phyloP scores from a whole-genome alignment of 2,113 vertebrate genomes.

The Tamias sibiricus region DNA sequence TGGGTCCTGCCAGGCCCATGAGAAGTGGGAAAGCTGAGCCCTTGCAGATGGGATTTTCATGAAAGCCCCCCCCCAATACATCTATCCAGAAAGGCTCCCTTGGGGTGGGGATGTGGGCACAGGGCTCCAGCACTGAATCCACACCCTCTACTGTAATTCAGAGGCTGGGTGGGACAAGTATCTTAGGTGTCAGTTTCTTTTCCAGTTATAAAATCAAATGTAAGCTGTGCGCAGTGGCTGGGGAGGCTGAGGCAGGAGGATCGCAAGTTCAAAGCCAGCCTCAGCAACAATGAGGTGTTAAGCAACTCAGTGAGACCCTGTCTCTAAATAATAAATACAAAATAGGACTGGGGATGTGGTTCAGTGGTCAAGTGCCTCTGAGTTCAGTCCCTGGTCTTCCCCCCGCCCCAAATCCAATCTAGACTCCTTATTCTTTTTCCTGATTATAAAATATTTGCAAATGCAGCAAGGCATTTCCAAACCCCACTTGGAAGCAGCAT shows the following conservation, averaged over 20 bases:
- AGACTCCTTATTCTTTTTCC: not conserved
- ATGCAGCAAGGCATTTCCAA: not conserved
- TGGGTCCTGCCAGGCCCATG: too few species aligned
- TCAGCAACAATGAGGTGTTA: too few species aligned
- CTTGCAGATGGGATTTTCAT: not conserved
- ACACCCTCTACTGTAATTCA: not conserved
- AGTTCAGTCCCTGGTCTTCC: too few species aligned
- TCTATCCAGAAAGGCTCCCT: not conserved
- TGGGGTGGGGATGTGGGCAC: not conserved
- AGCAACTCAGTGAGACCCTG: too few species aligned
- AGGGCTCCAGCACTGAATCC: not conserved
- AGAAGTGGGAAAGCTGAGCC: not conserved
- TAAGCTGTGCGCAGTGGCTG: too few species aligned
- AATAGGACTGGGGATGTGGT: too few species aligned
- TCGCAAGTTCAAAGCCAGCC: too few species aligned
- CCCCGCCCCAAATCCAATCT: not conserved
- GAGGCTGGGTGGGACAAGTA: not conserved
- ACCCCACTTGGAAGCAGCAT: rapidly evolving
- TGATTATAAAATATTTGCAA: not conserved
- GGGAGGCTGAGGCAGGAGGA: too few species aligned
- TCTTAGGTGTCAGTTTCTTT: not conserved
- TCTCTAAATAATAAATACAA: too few species aligned
- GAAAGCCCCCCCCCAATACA: too few species aligned
- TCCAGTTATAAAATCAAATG: not conserved
- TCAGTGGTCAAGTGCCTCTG: too few species aligned